Evolutionary conservation across 2,797 vertebrate species (phyloP), one percentile per base, ranked within the genome.

Genomic region (Pteropus rufus): DNA sequence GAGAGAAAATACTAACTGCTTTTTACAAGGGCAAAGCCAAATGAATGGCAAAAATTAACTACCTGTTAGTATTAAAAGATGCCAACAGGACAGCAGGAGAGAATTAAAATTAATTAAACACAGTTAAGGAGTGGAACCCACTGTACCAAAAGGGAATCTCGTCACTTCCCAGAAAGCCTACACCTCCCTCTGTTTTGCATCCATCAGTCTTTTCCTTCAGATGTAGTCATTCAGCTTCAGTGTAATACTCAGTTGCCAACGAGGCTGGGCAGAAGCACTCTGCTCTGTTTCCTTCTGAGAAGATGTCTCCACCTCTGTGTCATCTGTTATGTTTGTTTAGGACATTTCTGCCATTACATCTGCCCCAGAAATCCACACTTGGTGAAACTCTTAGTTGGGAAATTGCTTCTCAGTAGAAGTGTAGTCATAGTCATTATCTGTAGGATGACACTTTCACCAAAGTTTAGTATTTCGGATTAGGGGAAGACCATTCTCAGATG

Each of bases 41-140:
- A 70, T 8, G 23, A 64, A 93, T 16, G 41, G 26, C 85, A 23
- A 69, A 82, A 75, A 81, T 84, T 54, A 91, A 58, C 54, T 90
- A 46, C 72, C 64, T 95, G 54, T 94, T 84, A 73, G 23, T 82
- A 70, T 52, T 64, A 12, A 76, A 65, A 93, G 56, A 91, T 93
- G 88, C 89, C 77, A 92, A 46, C 8, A 49, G 58, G 64, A 93
- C 73, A 96, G 90, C 88, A 44, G 84, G 73, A 84, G 19, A 91
- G 69, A 96, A 89, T 44, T 29, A 60, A 76, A 46, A 91, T 93
- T 80, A 82, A 92, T 70, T 70, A 96, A 88, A 70, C 44, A 75
- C 11, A 65, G 36, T 91, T 85, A 64, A 86, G 39, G 10, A 92
- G 16, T 91, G 36, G 60, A 91, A 92, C 73, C 83, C 79, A 83